These are phyloP conservation scores for Pristionchus fissidentatus DNA, from an alignment of 2,888 invertebrate species.

Conservation along the genomic window DNA sequence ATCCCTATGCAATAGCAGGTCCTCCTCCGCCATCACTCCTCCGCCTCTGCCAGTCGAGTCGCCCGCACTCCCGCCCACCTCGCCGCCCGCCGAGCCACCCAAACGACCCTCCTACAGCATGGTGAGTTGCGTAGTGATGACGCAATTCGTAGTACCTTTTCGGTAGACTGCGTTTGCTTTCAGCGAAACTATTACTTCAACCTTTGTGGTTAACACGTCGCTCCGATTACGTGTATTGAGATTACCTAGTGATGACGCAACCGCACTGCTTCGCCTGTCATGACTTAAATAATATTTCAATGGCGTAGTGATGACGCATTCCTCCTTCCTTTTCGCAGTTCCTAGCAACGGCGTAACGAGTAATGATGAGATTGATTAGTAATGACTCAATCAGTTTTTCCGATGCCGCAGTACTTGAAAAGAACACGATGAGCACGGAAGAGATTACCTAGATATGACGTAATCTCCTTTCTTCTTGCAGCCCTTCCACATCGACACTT, in stretches of 20 bases:
- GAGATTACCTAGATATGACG: neutral
- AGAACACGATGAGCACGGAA: constrained; percentile 16
- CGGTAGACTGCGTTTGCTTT: too few relatives aligned
- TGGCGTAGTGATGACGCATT: too few relatives aligned
- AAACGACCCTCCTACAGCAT: constrained; percentile 8
- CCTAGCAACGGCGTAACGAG: too few relatives aligned
- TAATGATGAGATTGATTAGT: too few relatives aligned
- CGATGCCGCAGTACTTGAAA: neutral
- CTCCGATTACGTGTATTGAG: too few relatives aligned
- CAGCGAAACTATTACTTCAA: too few relatives aligned
- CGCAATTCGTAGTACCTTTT: too few relatives aligned
- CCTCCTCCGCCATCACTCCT: constrained; percentile 8
- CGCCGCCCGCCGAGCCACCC: neutral
- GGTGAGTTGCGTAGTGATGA: neutral
- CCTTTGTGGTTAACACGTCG: too few relatives aligned
- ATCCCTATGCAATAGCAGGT: too few relatives aligned
- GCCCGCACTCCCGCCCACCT: neutral
- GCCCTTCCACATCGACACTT: constrained; percentile 69
- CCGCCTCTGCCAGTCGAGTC: neutral
- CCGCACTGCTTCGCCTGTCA: neutral
- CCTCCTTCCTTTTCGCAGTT: too few relatives aligned
- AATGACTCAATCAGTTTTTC: too few relatives aligned
- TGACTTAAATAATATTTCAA: too few relatives aligned
- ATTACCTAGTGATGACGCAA: neutral
- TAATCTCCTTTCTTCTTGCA: constrained; percentile 36